Evolutionary conservation across 92 coral and sea anemone species (phyloP).

Genomic region (Phymanthus crucifer): DNA sequence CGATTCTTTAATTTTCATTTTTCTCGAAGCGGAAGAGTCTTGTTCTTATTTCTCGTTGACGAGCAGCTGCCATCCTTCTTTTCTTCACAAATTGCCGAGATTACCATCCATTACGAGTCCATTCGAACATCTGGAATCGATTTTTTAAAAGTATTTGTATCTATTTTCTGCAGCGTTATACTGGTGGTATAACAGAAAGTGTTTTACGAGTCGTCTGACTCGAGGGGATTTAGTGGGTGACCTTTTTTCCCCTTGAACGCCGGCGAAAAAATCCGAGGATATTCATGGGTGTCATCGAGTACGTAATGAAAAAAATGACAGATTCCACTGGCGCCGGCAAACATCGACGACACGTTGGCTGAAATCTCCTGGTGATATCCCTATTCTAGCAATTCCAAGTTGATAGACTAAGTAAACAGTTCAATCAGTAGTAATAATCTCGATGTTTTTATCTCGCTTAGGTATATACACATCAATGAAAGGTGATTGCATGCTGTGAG

Average conservation of each 20-base stretch:
- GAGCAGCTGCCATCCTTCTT: neutral
- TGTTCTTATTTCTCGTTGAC: neutral
- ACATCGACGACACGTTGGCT: conserved; percentile 8
- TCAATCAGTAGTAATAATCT: conserved; percentile 22
- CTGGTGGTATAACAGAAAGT: neutral
- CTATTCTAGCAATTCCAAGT: conserved; percentile 11
- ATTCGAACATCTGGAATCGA: neutral
- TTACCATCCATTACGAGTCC: neutral
- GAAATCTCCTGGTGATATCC: conserved; percentile 2
- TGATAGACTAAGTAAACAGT: neutral
- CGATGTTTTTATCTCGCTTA: conserved; percentile 13
- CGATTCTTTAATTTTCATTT: neutral
- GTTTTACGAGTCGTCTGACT: neutral
- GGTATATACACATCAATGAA: neutral
- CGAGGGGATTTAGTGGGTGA: neutral
- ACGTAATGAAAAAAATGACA: neutral
- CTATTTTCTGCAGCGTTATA: neutral
- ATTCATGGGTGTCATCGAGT: neutral
- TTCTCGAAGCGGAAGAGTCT: neutral
- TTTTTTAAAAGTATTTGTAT: neutral
- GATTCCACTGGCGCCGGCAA: conserved; percentile 5
- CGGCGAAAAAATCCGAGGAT: neutral
- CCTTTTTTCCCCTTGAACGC: neutral
- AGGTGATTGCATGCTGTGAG: neutral
- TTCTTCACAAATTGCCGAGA: neutral